Conservation (phyloP, 1,140 invertebrate species). For the Orchestia grillus region DNA sequence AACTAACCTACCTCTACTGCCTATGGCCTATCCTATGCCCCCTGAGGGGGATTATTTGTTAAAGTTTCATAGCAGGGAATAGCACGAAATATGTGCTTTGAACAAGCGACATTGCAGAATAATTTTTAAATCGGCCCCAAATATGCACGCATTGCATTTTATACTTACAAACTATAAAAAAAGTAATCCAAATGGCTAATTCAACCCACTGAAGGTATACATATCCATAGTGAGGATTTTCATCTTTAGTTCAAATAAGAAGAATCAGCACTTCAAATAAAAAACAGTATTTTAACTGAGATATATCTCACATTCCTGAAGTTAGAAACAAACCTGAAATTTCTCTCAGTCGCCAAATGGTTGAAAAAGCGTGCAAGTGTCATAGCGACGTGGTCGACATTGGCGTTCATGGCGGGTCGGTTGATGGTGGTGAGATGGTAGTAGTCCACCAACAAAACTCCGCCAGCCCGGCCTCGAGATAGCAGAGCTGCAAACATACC, state of each 20-base stretch:
- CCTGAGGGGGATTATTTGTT: no score
- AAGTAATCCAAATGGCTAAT: no score
- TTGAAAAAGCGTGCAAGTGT: not conserved
- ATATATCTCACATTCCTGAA: not conserved
- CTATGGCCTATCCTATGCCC: no score
- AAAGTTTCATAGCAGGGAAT: no score
- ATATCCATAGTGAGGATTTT: not conserved
- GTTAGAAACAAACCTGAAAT: slow-evolving; percentile 35
- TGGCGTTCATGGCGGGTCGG: slow-evolving; percentile 34
- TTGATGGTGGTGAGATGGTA: slow-evolving; percentile 39
- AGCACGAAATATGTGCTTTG: no score
- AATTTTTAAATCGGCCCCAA: no score
- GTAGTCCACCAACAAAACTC: not conserved
- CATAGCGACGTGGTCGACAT: not conserved
- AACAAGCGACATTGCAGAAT: no score
- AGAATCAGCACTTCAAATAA: not conserved
- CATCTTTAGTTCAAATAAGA: not conserved
- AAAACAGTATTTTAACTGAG: not conserved
- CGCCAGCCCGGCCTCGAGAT: not conserved
- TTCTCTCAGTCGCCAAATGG: not conserved
- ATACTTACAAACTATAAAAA: no score
- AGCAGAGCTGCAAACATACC: not conserved
- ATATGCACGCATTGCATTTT: no score
- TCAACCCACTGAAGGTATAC: no score
- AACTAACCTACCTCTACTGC: no score